Evolutionary conservation across 2,113 vertebrate species (phyloP).

Genomic region (Enhydra lutris): DNA sequence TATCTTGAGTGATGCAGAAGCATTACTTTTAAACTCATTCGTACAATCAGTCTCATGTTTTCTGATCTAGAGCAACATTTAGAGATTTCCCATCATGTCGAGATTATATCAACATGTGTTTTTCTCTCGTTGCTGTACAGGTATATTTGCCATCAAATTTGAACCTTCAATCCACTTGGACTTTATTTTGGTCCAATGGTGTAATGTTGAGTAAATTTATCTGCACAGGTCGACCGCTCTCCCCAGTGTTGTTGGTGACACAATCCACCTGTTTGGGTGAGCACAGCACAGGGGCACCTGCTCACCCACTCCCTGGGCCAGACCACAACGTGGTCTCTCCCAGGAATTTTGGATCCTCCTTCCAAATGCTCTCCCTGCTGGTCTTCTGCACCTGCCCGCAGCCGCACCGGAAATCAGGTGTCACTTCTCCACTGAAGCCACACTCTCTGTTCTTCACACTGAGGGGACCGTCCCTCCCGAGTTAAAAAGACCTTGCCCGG

Average conservation of each 20-base stretch:
- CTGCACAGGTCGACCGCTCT: not conserved
- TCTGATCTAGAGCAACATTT: not conserved
- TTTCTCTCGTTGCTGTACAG: not conserved
- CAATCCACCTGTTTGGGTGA: not conserved
- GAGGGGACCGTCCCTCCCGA: not conserved
- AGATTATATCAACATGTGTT: not conserved
- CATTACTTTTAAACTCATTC: not conserved
- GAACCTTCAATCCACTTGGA: not conserved
- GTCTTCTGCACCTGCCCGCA: accelerated
- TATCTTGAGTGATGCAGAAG: not conserved
- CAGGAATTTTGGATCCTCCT: not conserved
- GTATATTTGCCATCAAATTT: not conserved
- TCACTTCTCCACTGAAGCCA: not conserved
- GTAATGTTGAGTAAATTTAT: not conserved
- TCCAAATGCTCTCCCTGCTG: accelerated
- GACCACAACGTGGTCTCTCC: accelerated
- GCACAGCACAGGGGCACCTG: not conserved
- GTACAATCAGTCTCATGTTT: not conserved
- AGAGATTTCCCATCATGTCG: not conserved
- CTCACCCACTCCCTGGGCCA: no score
- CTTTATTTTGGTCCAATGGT: not conserved
- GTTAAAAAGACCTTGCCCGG: not conserved
- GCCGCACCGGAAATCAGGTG: not conserved
- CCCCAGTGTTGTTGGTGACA: accelerated
- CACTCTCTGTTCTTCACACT: not conserved